Percentiles rank a stretch among this genome's conserved stretches.
These are phyloP conservation scores for Pavo muticus DNA, from an alignment of 2,113 vertebrate species.

Conservation along the genomic window DNA sequence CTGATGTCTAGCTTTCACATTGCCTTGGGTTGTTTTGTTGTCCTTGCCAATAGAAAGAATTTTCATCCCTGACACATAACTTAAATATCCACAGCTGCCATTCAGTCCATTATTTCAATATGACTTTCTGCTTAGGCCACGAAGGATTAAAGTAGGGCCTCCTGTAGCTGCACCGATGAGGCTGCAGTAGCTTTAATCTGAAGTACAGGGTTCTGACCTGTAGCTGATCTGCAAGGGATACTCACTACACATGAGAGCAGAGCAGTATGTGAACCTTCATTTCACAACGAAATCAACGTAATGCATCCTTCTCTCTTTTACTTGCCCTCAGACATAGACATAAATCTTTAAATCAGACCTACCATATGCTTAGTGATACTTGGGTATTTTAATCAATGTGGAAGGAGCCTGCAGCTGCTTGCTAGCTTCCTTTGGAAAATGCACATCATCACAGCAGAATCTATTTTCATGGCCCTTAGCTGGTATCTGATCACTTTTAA, in stretches of 20 bases:
- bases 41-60: not conserved
- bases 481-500: not conserved
- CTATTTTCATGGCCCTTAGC: not conserved
- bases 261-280: not conserved
- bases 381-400: not conserved
- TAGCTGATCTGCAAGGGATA: not conserved
- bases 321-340: not conserved
- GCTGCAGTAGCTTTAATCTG: not conserved
- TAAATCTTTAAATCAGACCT: not conserved
- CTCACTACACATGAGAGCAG: not conserved
- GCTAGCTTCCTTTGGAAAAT: not conserved
- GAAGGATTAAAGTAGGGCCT: not conserved
- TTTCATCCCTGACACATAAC: not conserved
- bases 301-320: not conserved
- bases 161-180: not conserved
- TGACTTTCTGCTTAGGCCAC: not conserved
- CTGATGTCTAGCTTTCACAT: not conserved
- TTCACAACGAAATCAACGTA: not conserved
- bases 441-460: not conserved
- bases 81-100: not conserved
- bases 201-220: not conserved
- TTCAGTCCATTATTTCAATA: not conserved
- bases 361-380: not conserved
- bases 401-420: not conserved
- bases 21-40: not conserved